These are phyloP conservation scores for Oreocharis arfaki DNA, from an alignment of 2,113 vertebrate species.

Conservation along the genomic window DNA sequence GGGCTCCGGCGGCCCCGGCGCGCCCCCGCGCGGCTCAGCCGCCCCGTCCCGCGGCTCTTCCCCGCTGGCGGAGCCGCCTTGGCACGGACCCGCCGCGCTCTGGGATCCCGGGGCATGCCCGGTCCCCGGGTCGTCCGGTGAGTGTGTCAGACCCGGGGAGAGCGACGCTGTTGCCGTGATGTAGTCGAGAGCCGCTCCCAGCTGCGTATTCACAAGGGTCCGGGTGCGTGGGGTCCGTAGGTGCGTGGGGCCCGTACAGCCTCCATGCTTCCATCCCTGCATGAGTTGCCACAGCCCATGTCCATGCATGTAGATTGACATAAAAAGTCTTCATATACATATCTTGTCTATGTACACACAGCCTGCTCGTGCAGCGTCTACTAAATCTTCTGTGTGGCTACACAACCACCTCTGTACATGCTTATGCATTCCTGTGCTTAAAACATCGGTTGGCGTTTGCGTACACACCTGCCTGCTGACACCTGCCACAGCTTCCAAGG, in stretches of 20 bases:
- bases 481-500: not conserved
- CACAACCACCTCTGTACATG: not conserved
- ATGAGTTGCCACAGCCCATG: not conserved
- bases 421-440: not conserved
- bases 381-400: not conserved
- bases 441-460: fast-evolving
- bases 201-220: fast-evolving
- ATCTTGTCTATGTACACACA: not conserved
- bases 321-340: not conserved
- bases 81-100: not conserved
- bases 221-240: too few species aligned
- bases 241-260: fast-evolving
- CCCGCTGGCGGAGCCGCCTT: not conserved
- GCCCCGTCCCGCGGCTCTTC: not conserved
- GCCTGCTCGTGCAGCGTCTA: not conserved
- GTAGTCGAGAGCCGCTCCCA: not conserved
- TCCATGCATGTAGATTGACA: not conserved
- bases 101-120: not conserved
- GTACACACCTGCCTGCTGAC: not conserved
- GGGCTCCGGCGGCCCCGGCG: not conserved
- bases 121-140: not conserved
- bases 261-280: not conserved
- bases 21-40: not conserved
- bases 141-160: not conserved
- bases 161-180: not conserved